Percentiles rank a stretch among this genome's conserved stretches.
Evolutionary conservation across 1,140 invertebrate genomes (phyloP).

Genomic region (Macrobrachium nipponense): DNA sequence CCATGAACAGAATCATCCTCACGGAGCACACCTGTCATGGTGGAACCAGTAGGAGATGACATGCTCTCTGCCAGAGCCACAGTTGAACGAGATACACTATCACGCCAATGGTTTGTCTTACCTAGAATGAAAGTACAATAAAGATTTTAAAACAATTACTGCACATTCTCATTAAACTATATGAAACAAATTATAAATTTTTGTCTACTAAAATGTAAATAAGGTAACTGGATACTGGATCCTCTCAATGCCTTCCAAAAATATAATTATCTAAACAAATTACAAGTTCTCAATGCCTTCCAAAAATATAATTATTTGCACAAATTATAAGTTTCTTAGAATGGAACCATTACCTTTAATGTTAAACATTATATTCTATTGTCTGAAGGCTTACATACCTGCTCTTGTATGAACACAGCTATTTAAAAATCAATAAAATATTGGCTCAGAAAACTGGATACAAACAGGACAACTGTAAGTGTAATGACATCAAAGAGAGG

Average conservation of each 20-base stretch:
- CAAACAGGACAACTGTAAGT: no score
- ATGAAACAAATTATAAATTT: background rate
- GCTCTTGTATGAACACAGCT: no score
- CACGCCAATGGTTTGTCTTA: slow-evolving; percentile 60
- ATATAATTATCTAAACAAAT: no score
- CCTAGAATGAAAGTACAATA: slow-evolving; percentile 42
- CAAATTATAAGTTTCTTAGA: background rate
- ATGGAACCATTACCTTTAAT: background rate
- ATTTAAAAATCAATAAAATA: no score
- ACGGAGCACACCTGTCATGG: slow-evolving; percentile 60
- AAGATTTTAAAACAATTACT: background rate
- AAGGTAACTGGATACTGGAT: background rate
- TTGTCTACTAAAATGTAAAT: no score
- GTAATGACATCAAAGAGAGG: no score
- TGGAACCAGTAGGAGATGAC: slow-evolving; percentile 47
- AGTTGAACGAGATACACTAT: slow-evolving; percentile 58
- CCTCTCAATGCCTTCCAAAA: background rate
- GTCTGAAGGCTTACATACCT: no score
- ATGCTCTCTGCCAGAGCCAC: slow-evolving; percentile 50
- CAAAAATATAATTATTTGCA: background rate
- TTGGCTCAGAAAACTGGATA: no score
- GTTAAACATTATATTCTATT: background rate
- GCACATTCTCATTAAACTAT: background rate
- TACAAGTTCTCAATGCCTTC: background rate
- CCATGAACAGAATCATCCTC: slow-evolving; percentile 64